Percentiles rank a stretch among this genome's conserved stretches.
Conservation (phyloP, 2,113 vertebrate genomes). For the rabbit (Oryctolagus cuniculus) region mOryCun1.1 NC_091432.1:198914001-198914500, state of each 20-base stretch:
- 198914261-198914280: conserved; percentile 35
- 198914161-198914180: conserved; percentile 72
- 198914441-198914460: not conserved
- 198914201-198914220: conserved; percentile 57
- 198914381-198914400: not conserved
- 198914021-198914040: not conserved
- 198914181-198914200: conserved; percentile 71
- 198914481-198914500: too few species aligned
- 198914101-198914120: conserved; percentile 59
- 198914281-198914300: conserved; percentile 52
- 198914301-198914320: not conserved
- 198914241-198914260: conserved; percentile 55
- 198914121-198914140: conserved; percentile 60
- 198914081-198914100: conserved; percentile 60
- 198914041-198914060: conserved; percentile 63
- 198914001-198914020: too few species aligned
- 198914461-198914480: conserved; percentile 13
- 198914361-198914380: not conserved
- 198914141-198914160: conserved; percentile 67
- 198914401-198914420: not conserved
- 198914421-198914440: not conserved
- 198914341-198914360: not conserved
- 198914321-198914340: not conserved
- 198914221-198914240: conserved; percentile 66
- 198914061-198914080: conserved; percentile 67